These are phyloP conservation scores for Hipposideros larvatus DNA, from an alignment of 2,797 vertebrate species.

Conservation along the genomic window DNA sequence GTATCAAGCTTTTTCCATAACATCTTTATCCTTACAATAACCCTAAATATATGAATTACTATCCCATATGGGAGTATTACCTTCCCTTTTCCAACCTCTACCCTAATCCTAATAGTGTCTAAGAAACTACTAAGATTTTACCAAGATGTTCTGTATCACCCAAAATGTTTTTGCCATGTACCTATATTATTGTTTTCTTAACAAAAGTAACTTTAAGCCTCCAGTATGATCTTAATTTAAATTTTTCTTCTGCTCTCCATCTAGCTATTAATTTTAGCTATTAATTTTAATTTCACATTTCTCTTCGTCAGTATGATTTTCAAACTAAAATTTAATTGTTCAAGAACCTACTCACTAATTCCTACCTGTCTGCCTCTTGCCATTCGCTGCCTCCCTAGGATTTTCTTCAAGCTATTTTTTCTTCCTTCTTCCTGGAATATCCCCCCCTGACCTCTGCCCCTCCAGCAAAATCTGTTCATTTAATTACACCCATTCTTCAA, in stretches of 20 bases:
- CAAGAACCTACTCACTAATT: not conserved
- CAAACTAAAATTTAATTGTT: not conserved
- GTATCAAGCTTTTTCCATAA: not conserved
- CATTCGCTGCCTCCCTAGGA: not conserved
- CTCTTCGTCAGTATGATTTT: not conserved
- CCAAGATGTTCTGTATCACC: not conserved
- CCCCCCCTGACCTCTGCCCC: not conserved
- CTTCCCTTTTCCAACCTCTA: not conserved
- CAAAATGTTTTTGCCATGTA: not conserved
- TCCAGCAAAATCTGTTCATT: not conserved
- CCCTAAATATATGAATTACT: not conserved
- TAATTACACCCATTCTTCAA: slow-evolving; percentile 29
- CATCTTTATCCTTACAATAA: not conserved
- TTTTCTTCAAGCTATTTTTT: slow-evolving; percentile 49
- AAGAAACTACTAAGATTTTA: not conserved
- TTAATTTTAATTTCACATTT: not conserved
- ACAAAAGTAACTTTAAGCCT: slow-evolving; percentile 37
- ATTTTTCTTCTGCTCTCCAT: not conserved
- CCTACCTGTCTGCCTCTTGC: not conserved
- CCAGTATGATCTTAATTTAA: not conserved
- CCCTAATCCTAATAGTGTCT: not conserved
- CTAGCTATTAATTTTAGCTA: not conserved
- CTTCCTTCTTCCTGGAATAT: not conserved
- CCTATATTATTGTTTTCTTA: not conserved
- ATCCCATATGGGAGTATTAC: not conserved